These are phyloP conservation scores for Crocidura indochinensis DNA, from an alignment of 2,797 vertebrate genomes.

Conservation along the genomic window DNA sequence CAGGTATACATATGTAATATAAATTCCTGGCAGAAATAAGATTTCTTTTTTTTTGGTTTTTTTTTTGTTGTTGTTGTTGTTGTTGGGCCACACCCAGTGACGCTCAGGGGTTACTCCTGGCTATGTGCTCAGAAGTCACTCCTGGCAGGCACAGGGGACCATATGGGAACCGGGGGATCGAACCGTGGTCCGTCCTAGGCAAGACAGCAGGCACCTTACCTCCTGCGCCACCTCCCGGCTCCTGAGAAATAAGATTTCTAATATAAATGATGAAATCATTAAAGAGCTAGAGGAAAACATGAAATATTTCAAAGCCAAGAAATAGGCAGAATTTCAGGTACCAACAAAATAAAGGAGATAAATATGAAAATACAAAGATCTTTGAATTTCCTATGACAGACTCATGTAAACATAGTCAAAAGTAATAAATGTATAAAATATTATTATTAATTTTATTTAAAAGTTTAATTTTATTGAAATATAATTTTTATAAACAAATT, in stretches of 20 bases:
- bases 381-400: conserved; percentile 33
- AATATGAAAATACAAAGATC: conserved; percentile 41
- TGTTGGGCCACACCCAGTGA: too few relatives aligned
- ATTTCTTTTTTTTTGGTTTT: not conserved
- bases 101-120: too few relatives aligned
- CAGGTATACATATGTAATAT: not conserved
- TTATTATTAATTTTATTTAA: not conserved
- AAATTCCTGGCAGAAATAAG: conserved; percentile 15
- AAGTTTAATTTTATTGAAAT: conserved; percentile 57
- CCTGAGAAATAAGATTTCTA: not conserved
- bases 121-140: too few relatives aligned
- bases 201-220: too few relatives aligned
- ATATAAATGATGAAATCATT: not conserved
- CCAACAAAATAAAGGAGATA: conserved; percentile 26
- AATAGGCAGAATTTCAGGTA: not conserved
- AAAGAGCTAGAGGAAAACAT: conserved; percentile 8
- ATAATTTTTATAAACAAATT: conserved; percentile 49
- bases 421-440: not conserved
- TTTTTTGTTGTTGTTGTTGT: too few relatives aligned
- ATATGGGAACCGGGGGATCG: too few relatives aligned
- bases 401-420: conserved; percentile 5
- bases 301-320: conserved; percentile 6
- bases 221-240: too few relatives aligned
- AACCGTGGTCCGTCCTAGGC: too few relatives aligned
- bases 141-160: too few relatives aligned